Base-by-base conservation (phyloP, 2,113 vertebrate species). In the Gadus chalcogrammus region DNA sequence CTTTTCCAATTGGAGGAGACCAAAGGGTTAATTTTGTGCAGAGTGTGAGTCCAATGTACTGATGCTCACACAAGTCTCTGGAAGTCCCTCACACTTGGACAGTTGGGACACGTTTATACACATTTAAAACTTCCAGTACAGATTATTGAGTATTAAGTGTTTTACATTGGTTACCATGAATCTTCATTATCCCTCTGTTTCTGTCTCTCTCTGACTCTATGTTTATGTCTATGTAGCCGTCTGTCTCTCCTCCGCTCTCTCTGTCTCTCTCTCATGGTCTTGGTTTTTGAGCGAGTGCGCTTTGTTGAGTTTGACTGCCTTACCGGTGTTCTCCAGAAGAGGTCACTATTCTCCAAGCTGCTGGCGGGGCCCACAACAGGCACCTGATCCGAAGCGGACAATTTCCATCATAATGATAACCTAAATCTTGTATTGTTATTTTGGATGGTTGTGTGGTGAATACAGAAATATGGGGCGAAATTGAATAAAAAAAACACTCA, bases 1-100 rank as follows among this genome's bases (percentile, higher is more conserved):
- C 78, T 93, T 18, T 89, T 91, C 70, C 83, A 87, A 79, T 72
- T 82, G 67, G 31, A 90, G 28, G 88, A 92, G 65, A 71, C 81
- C 78, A 76, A 65, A 28, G 77, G 81, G 24, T 24, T 24, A 3
- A 24, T 24, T 24, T 24, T 24, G 31, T 35, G 31, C 31, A 35
- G 31, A 35, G 31, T 35, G 31, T 35, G 31, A 35, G 4, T 35
- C 31, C 31, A 35, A 4, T 1, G 62, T 91, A 15, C 73, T 91
- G 67, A 90, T 84, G 0, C 65, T 86, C 78, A 86, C 88, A 59
- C 85, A 90, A 72, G 80, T 85, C 48, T 75, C 89, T 59, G 70
- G 87, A 18, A 86, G 70, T 27, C 27, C 90, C 67, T 79, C 90
- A 73, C 81, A 89, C 79, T 87, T 82, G 5, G 78, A 91, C 55